A percentile compares a stretch with the other conserved stretches of the same genome.
These are phyloP conservation scores for Tridacna gigas DNA, from an alignment of 2,888 invertebrate genomes.

Conservation along the genomic window DNA sequence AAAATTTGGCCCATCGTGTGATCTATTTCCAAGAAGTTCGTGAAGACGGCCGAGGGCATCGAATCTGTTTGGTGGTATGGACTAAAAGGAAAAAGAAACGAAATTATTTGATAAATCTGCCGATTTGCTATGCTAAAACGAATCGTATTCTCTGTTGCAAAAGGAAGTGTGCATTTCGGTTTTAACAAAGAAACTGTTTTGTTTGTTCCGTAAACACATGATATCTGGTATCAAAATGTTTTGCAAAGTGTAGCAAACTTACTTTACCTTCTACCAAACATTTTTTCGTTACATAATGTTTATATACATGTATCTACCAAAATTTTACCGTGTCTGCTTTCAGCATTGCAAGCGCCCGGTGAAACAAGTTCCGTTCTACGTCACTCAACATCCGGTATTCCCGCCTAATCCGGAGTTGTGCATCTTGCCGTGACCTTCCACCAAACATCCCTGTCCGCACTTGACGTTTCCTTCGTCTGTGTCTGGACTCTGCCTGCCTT, in stretches of 20 bases:
- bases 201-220: too few species aligned
- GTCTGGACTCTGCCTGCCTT: slow-evolving; percentile 12
- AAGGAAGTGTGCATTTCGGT: too few species aligned
- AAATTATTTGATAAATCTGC: background rate
- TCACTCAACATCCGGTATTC: slow-evolving; percentile 74
- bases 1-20: slow-evolving; percentile 79
- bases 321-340: slow-evolving; percentile 70
- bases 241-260: too few species aligned
- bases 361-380: slow-evolving; percentile 66
- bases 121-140: too few species aligned
- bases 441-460: background rate
- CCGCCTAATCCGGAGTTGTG: slow-evolving; percentile 50
- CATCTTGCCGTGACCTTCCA: background rate
- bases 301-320: too few species aligned
- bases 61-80: slow-evolving; percentile 75
- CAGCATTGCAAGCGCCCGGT: slow-evolving; percentile 69
- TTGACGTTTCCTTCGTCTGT: slow-evolving; percentile 37
- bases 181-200: too few species aligned
- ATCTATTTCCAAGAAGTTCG: slow-evolving; percentile 68
- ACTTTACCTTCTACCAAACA: too few species aligned
- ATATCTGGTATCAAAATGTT: too few species aligned
- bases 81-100: slow-evolving; percentile 57
- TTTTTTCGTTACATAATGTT: too few species aligned
- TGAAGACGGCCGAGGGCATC: slow-evolving; percentile 77
- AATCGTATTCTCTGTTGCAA: too few species aligned